Percentiles rank a stretch among this genome's conserved stretches.
Conservation (phyloP, 2,888 invertebrate species). For the Lysandra bellargus region DNA sequence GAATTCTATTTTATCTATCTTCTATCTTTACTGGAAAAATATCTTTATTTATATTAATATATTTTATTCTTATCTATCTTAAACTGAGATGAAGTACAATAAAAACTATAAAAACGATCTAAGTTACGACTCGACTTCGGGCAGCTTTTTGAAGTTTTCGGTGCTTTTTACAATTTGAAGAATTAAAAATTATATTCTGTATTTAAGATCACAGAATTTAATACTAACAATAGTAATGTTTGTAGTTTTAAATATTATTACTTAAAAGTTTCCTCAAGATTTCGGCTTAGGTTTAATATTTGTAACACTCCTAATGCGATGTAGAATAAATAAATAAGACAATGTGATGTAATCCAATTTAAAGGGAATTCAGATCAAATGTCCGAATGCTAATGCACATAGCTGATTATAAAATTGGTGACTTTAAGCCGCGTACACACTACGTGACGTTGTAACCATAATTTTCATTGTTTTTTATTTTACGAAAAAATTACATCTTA, state of each 20-base stretch:
- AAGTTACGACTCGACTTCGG: background rate
- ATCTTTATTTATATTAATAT: slow-evolving; percentile 27
- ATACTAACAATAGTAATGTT: background rate
- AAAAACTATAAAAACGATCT: background rate
- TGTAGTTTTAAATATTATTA: background rate
- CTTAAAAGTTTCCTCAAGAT: background rate
- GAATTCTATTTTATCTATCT: slow-evolving; percentile 19
- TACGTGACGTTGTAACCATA: background rate
- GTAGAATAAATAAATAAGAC: background rate
- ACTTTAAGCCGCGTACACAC: background rate
- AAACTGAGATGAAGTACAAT: background rate
- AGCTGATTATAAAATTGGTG: slow-evolving; percentile 66
- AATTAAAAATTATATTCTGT: background rate
- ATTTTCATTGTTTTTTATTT: background rate
- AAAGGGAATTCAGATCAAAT: slow-evolving; percentile 17
- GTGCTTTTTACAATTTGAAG: background rate
- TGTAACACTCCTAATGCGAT: background rate
- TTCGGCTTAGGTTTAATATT: background rate
- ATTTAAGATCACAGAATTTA: background rate
- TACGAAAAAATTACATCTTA: background rate
- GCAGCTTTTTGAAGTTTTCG: background rate
- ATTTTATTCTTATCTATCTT: slow-evolving; percentile 12
- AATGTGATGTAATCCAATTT: slow-evolving; percentile 31
- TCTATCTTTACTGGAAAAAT: slow-evolving; percentile 22
- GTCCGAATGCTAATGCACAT: slow-evolving; percentile 70